These are phyloP conservation scores for Myotis vivesi DNA, from an alignment of 2,797 vertebrate genomes.

Conservation along the genomic window DNA sequence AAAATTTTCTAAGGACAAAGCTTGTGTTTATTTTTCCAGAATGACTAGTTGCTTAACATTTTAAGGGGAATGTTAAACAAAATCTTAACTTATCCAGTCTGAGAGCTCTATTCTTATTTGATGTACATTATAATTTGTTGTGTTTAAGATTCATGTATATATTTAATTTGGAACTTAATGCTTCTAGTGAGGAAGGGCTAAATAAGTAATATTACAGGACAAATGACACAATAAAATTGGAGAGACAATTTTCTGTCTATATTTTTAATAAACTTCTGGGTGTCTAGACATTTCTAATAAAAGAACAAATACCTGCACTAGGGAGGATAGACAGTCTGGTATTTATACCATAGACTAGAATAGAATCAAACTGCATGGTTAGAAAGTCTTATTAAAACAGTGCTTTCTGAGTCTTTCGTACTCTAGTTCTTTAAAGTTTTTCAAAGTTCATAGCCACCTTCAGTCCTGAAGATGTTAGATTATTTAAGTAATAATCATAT, in stretches of 20 bases:
- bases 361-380: slow-evolving; percentile 30
- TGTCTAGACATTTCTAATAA: slow-evolving; percentile 54
- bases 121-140: background rate
- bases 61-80: background rate
- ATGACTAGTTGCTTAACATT: slow-evolving; percentile 15
- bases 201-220: background rate
- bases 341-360: slow-evolving; percentile 48
- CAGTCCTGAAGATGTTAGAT: background rate
- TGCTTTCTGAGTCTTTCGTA: background rate
- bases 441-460: background rate
- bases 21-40: background rate
- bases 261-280: slow-evolving; percentile 55
- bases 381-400: background rate
- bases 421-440: background rate
- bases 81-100: background rate
- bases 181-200: slow-evolving; percentile 7
- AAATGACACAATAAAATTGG: background rate
- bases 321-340: slow-evolving; percentile 48
- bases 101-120: background rate
- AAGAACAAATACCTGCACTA: slow-evolving; percentile 45
- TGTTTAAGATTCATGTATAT: background rate
- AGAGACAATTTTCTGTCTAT: background rate
- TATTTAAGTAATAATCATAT: background rate
- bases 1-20: background rate
- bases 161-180: slow-evolving; percentile 28